Conservation (phyloP, 2,113 vertebrate species). For the Lagopus leucura region DNA sequence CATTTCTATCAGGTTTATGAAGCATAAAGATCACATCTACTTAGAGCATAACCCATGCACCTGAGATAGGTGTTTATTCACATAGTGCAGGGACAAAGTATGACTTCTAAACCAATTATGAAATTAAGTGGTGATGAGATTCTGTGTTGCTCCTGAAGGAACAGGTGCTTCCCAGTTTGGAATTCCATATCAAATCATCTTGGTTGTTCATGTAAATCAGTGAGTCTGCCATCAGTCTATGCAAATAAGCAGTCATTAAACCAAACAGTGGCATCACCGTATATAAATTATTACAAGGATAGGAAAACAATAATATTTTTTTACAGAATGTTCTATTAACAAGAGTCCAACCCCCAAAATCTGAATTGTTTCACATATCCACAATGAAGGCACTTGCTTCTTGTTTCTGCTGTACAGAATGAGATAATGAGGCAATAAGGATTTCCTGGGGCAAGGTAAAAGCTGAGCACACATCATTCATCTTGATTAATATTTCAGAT, state of each 20-base stretch:
- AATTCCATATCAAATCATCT: not conserved
- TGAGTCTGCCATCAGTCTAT: not conserved
- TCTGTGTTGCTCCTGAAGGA: not conserved
- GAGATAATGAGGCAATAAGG: not conserved
- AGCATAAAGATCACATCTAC: not conserved
- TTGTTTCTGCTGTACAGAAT: not conserved
- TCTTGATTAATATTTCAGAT: not conserved
- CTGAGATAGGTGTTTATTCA: not conserved
- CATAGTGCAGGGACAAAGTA: not conserved
- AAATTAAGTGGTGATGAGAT: not conserved
- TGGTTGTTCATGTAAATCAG: not conserved
- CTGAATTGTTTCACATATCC: not conserved
- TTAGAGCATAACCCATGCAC: not conserved
- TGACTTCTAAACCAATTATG: not conserved
- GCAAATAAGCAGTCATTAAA: not conserved
- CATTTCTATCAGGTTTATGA: not conserved
- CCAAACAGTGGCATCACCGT: not conserved
- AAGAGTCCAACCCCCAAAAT: not conserved
- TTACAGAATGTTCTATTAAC: not conserved
- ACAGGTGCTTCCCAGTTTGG: not conserved
- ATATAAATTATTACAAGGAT: not conserved
- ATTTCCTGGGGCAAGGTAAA: not conserved
- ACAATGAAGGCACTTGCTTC: not conserved
- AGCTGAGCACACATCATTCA: not conserved
- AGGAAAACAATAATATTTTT: not conserved